A percentile compares a stretch with the other conserved stretches of the same genome.
phyloP scores from a whole-genome alignment of 1,140 invertebrate species.

The Atopsyche davidsoni region DNA sequence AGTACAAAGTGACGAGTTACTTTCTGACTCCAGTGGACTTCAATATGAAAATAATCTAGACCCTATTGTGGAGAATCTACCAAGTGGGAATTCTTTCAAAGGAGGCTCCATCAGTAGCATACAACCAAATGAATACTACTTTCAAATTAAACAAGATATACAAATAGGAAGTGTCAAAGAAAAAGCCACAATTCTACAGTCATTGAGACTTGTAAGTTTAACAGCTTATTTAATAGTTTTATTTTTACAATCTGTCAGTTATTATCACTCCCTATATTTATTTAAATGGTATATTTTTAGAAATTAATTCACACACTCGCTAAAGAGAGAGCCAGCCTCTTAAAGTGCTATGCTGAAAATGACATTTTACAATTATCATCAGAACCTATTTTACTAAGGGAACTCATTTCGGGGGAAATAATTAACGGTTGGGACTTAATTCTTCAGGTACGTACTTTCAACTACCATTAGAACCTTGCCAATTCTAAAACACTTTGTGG shows the following conservation, averaged over 20 bases:
- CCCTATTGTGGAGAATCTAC: too few relatives aligned
- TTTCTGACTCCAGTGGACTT: too few relatives aligned
- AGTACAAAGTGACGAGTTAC: slow-evolving; percentile 20
- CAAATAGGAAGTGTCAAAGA: slow-evolving; percentile 22
- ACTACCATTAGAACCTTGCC: too few relatives aligned
- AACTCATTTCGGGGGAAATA: slow-evolving; percentile 24
- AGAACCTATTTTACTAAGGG: slow-evolving; percentile 12
- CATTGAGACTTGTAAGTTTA: slow-evolving; percentile 20
- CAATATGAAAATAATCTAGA: too few relatives aligned
- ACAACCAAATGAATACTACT: too few relatives aligned
- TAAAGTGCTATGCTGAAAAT: slow-evolving; percentile 22
- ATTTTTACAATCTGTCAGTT: slow-evolving; percentile 2
- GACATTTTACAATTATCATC: slow-evolving; percentile 25
- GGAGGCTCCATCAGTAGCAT: too few relatives aligned
- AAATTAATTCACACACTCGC: slow-evolving; percentile 28
- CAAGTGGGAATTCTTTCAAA: too few relatives aligned
- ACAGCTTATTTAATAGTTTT: slow-evolving; percentile 6
- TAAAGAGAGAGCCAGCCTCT: slow-evolving; percentile 22
- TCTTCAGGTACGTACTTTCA: slow-evolving; percentile 20
- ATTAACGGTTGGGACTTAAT: slow-evolving; percentile 29
- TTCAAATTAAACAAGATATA: too few relatives aligned
- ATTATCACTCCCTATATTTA: slow-evolving; percentile 5
- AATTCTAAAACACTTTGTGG: too few relatives aligned
- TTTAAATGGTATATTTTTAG: slow-evolving; percentile 13
- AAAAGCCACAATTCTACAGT: slow-evolving; percentile 23